phyloP scores from a whole-genome alignment of 2,888 invertebrate genomes.

The Nysson spinosus region DNA sequence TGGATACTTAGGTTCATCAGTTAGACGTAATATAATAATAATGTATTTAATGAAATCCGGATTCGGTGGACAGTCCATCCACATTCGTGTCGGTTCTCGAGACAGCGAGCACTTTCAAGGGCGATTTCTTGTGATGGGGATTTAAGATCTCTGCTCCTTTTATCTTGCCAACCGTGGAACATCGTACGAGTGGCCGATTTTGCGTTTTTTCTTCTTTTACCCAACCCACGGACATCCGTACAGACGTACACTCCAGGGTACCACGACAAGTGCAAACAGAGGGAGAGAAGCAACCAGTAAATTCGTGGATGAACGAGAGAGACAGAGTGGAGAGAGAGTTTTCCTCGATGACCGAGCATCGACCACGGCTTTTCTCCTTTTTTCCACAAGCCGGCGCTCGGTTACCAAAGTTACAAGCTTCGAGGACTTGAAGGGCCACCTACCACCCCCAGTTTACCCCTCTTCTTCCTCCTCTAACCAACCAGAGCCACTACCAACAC shows the following conservation, averaged over 20 bases:
- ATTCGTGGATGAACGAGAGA: slow-evolving; percentile 15
- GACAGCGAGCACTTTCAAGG: slow-evolving; percentile 41
- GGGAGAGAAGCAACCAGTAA: no score
- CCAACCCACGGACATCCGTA: slow-evolving; percentile 29
- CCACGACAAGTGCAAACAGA: slow-evolving; percentile 19
- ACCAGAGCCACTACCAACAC: slow-evolving; percentile 24
- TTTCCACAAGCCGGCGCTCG: slow-evolving; percentile 35
- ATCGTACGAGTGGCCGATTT: slow-evolving; percentile 11
- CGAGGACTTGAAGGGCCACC: slow-evolving; percentile 42
- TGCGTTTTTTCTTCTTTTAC: slow-evolving; percentile 17
- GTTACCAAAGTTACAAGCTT: slow-evolving; percentile 62
- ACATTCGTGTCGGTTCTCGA: slow-evolving; percentile 35
- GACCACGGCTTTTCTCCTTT: slow-evolving; percentile 38
- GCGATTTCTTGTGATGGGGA: slow-evolving; percentile 43
- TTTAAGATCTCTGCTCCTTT: slow-evolving; percentile 28
- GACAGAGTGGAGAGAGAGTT: slow-evolving; percentile 26
- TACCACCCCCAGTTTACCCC: slow-evolving; percentile 18
- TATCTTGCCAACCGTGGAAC: not conserved
- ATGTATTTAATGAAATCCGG: no score
- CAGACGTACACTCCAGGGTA: no score
- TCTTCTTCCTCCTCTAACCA: slow-evolving; percentile 16
- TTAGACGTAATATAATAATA: no score
- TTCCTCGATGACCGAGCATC: slow-evolving; percentile 62
- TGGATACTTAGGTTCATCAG: no score
- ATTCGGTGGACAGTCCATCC: slow-evolving; percentile 16